Evolutionary conservation across 1,140 invertebrate species (phyloP), one percentile per base, ranked within the genome.

Genomic region (Apis florea): DNA sequence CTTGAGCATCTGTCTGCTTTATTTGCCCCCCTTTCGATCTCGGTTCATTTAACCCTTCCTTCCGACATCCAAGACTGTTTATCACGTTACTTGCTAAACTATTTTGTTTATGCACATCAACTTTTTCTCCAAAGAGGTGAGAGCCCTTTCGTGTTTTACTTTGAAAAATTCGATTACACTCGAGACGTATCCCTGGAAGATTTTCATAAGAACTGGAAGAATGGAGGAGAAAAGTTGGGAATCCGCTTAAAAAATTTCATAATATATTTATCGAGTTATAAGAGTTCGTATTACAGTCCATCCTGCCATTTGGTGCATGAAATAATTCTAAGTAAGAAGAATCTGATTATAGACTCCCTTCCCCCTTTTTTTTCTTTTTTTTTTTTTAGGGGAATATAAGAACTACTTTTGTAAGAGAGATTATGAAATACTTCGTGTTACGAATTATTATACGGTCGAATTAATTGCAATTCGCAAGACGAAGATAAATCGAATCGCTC

Each of bases 31-130:
- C 90, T 70, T 31, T 53, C 51, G n/a, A 54, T 82, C 31, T 75
- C 89, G 90, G 90, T 93, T 93, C 91, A 91, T 93, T 93, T 93
- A 92, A 93, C 88, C 13, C 53, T 15, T 17, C 53, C 15, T 5
- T 6, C 53, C 53, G 71, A 82, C 86, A 84, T 79, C 78, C 86
- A 47, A 31, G 67, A 78, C 82, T 92, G 88, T 92, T 92, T 92
- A 83, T 90, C 78, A 87, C 90, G 92, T 92, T 92, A 91, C 89
- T 92, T 89, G 87, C 85, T n/a, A 91, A 92, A 91, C 88, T 90
- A 89, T 92, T 91, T 91, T 90, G 89, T 91, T 89, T 89, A 90
- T 87, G 87, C 89, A 87, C 85, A 79, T 79, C 54, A 59, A 63
- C 73, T 76, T 80, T 68, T 54, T 31, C 2, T 31, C 31, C 31